Conservation (phyloP, 2,113 vertebrate genomes). For the Protobothrops mucrosquamatus region DNA sequence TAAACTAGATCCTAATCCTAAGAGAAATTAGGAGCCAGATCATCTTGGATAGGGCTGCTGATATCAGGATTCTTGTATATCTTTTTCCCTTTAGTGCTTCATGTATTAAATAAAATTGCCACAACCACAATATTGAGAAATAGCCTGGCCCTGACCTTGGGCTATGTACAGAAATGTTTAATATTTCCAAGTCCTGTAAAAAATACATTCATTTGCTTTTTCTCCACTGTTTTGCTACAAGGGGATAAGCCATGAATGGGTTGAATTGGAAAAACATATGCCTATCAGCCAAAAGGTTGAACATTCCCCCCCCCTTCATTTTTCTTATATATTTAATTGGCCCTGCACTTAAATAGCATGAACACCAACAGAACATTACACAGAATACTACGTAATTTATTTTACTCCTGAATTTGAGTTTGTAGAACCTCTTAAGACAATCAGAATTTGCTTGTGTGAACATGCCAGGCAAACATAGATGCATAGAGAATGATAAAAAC, state of each 20-base stretch:
- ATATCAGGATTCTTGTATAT: neutral
- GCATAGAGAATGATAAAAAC: neutral
- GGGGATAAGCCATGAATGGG: neutral
- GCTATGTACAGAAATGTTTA: neutral
- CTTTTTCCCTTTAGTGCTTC: neutral
- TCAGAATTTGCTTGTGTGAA: neutral
- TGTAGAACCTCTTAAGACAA: neutral
- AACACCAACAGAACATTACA: neutral
- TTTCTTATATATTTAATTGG: neutral
- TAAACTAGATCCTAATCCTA: neutral
- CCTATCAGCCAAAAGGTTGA: neutral
- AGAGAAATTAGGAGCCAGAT: neutral
- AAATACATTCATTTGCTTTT: neutral
- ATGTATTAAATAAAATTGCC: neutral
- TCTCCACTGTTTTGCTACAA: neutral
- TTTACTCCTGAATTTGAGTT: neutral
- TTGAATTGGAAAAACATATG: neutral
- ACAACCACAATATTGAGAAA: neutral
- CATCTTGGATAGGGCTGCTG: neutral
- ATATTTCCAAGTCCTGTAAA: neutral
- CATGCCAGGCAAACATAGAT: neutral
- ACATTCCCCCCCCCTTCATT: neutral
- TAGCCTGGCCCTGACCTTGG: neutral
- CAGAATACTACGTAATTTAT: neutral
- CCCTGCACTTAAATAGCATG: neutral